A percentile compares a stretch with the other conserved stretches of the same genome.
Conservation (phyloP, 2,888 invertebrate genomes). For the Psylliodes chrysocephalus region DNA sequence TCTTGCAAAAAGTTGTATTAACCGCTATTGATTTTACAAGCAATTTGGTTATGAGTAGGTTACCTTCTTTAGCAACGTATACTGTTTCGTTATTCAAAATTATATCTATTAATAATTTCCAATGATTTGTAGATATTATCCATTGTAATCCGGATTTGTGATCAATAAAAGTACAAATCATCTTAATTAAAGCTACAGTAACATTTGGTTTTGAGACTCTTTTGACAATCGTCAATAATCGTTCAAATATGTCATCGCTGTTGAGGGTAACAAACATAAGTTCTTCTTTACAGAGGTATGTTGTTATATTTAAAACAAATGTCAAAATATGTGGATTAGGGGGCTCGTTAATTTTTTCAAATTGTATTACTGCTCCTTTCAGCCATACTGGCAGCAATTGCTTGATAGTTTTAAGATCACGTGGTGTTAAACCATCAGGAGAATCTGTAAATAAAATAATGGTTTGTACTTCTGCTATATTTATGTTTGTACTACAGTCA, state of each 20-base stretch:
- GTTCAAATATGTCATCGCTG: conserved; percentile 61
- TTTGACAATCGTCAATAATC: conserved; percentile 50
- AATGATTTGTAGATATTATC: conserved; percentile 71
- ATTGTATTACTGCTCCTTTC: conserved; percentile 60
- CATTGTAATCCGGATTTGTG: conserved; percentile 75
- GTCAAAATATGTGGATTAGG: conserved; percentile 57
- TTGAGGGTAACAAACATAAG: conserved; percentile 70
- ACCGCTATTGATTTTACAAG: conserved; percentile 68
- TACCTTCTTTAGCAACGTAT: conserved; percentile 76
- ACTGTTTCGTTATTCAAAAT: conserved; percentile 76
- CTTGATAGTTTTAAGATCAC: conserved; percentile 5
- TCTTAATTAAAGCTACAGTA: conserved; percentile 74
- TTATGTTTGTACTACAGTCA: neutral
- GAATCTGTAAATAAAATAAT: conserved; percentile 15
- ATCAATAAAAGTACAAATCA: conserved; percentile 70
- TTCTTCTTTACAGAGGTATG: conserved; percentile 70
- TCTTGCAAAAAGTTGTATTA: conserved; percentile 66
- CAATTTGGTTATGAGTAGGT: conserved; percentile 71
- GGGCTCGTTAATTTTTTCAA: conserved; percentile 51
- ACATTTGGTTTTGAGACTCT: conserved; percentile 66
- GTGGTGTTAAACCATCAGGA: neutral
- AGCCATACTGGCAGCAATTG: conserved; percentile 59
- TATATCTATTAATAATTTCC: conserved; percentile 73
- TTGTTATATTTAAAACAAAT: conserved; percentile 73
- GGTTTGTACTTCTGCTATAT: neutral